Evolutionary conservation across 1,140 invertebrate species (phyloP), one percentile per base, ranked within the genome.

Genomic region (Trachymyrmex cornetzi): DNA sequence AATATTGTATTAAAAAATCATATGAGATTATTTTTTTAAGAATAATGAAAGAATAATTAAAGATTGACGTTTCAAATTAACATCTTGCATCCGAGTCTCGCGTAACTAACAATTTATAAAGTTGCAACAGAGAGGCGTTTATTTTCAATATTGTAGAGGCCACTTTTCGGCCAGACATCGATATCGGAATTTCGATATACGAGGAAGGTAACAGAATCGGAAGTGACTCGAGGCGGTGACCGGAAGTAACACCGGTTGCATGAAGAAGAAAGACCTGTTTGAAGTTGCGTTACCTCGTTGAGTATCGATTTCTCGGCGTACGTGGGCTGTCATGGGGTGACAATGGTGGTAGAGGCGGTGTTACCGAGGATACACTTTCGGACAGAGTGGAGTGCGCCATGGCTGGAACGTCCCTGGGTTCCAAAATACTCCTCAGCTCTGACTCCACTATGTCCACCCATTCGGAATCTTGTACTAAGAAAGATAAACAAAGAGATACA

Each of bases 381-480:
- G 96, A 97, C 11, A 96, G 91, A 2, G 96, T 96, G 2, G 96
- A 96, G 91, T 96, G 96, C 91, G 89, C 94, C 95, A 93, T 96
- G 90, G 92, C 93, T 85, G 93, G 94, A 85, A 92, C 94, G 89
- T 94, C 96, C 91, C 90, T 97, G 38, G 97, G 97, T 92, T 98
- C 97, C 66, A 98, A 93, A 91, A 98, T 98, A 91, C 97, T 97
- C 48, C 97, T 95, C 27, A 98, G 95, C 93, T 98, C 98, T 12
- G 97, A 97, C 94, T 98, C 97, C 2, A 98, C 97, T 67, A 98
- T 96, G 90, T 98, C 97, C 14, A 98, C 97, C 98, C 98, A 98
- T 94, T 98, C 97, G 3, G 97, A 97, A 90, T 98, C 97, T 91
- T 97, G 97, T 86, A 94, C 96, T 97, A 84, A 74, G 9, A 75